Base-by-base conservation (phyloP, 2,888 invertebrate species). In the Drosophila meridiana region DNA sequence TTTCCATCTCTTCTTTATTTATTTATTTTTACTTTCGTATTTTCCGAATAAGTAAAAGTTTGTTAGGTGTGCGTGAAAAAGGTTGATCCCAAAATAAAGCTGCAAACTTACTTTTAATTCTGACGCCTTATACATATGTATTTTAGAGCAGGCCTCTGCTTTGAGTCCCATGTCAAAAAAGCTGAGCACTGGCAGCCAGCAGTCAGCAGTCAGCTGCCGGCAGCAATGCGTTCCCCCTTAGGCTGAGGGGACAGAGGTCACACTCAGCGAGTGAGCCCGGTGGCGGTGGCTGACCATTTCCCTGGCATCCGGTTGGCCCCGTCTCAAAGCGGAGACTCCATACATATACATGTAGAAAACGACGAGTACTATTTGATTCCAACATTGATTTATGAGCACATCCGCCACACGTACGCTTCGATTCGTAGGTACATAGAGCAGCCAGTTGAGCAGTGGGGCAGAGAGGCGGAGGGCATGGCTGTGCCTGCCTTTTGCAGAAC, bases 311-410 rank as follows among this genome's bases (percentile, higher is more conserved):
- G 85, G 42, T 76, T 74, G 50, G 58, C 50, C 75, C 34, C 43
- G 48, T 38, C 65, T 30, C 76, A 47, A 38, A 66, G 57, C 60
- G 67, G 71, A 62, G n/a, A 11, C 58, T 32, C 40, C 20, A 3
- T 20, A 20, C 8, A 57, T 30, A 50, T 28, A 67, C 34, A 42
- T 28, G 45, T 66, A 83, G 62, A 83, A 69, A 86, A 86, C 82
- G 80, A 80, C 76, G 80, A 78, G 80, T 80, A 82, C 85, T 86
- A 90, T 87, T 90, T 87, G 90, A 90, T 87, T 87, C 78, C 89
- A 83, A 78, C 87, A 89, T 90, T 87, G 87, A 87, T 87, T 87
- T 87, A 87, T 90, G 87, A 89, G 84, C 90, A 71, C 87, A 89
- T 86, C 85, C 89, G 85, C 82, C 80, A 80, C 89, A 86, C 85